Evolutionary conservation across 2,888 invertebrate genomes (phyloP).

Genomic region (Agapostemon virescens): DNA sequence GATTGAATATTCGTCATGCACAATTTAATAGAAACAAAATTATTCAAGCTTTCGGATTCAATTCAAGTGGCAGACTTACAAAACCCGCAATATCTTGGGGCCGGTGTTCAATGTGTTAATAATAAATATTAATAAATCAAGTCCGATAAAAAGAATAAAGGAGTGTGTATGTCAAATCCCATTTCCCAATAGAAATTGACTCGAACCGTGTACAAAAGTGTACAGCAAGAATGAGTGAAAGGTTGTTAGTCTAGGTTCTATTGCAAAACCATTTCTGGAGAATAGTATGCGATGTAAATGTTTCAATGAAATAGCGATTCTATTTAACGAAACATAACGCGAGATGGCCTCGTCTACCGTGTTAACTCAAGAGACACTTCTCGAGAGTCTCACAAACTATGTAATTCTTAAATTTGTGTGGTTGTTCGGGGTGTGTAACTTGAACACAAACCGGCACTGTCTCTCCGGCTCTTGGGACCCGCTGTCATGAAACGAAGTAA

Average conservation of each 20-base stretch:
- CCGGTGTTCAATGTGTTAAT: no score
- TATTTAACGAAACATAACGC: background rate
- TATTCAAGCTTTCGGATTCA: no score
- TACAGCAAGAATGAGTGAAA: background rate
- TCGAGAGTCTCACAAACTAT: background rate
- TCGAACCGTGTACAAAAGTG: background rate
- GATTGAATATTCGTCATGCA: no score
- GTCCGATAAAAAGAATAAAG: no score
- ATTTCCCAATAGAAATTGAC: no score
- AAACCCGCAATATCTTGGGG: no score
- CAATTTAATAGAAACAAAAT: no score
- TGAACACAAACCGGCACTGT: constrained; percentile 28
- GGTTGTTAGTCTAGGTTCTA: background rate
- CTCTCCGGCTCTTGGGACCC: constrained; percentile 11
- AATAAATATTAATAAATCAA: no score
- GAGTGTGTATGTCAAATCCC: no score
- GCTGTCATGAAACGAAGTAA: constrained; percentile 21
- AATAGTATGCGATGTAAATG: background rate
- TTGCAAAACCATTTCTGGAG: background rate
- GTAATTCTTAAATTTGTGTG: background rate
- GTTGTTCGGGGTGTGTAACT: constrained; percentile 3
- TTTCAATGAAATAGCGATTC: background rate
- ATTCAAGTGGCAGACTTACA: no score
- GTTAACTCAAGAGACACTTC: background rate
- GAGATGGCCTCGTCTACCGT: no score